phyloP scores from a whole-genome alignment of 2,797 vertebrate genomes.

The Anas bernieri region DNA sequence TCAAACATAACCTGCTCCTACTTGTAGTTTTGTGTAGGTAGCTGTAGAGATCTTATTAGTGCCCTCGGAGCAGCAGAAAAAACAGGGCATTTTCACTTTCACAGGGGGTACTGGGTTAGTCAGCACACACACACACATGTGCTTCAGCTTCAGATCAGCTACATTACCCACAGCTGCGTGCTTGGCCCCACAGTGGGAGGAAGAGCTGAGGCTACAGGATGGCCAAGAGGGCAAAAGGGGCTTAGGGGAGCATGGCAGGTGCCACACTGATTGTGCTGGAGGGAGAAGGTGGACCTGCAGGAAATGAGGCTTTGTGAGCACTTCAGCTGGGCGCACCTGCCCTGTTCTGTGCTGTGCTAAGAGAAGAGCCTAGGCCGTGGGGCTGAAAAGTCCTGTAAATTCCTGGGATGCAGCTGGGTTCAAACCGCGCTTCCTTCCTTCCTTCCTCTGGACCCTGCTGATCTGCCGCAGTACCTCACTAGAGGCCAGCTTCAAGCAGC shows the following conservation, averaged over 20 bases:
- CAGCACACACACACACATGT: not conserved
- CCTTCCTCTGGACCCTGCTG: accelerated
- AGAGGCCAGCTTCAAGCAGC: not conserved
- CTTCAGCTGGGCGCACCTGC: not conserved
- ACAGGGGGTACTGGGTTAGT: not conserved
- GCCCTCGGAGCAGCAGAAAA: not conserved
- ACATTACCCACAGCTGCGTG: accelerated
- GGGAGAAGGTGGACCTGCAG: accelerated
- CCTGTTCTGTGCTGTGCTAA: not conserved
- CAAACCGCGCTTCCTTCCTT: not conserved
- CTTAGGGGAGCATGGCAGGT: accelerated
- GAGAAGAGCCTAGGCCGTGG: accelerated
- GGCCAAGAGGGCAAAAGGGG: not conserved
- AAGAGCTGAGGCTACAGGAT: not conserved
- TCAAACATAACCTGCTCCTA: not conserved
- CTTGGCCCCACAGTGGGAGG: not conserved
- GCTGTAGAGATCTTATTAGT: not conserved
- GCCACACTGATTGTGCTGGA: not conserved
- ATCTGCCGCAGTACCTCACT: accelerated
- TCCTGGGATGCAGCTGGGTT: not conserved
- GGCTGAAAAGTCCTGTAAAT: not conserved
- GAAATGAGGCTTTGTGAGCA: not conserved
- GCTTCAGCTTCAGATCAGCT: not conserved
- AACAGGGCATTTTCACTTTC: not conserved
- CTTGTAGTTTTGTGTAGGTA: not conserved